Evolutionary conservation across 2,113 vertebrate species (phyloP).

Genomic region (Geococcyx californianus): DNA sequence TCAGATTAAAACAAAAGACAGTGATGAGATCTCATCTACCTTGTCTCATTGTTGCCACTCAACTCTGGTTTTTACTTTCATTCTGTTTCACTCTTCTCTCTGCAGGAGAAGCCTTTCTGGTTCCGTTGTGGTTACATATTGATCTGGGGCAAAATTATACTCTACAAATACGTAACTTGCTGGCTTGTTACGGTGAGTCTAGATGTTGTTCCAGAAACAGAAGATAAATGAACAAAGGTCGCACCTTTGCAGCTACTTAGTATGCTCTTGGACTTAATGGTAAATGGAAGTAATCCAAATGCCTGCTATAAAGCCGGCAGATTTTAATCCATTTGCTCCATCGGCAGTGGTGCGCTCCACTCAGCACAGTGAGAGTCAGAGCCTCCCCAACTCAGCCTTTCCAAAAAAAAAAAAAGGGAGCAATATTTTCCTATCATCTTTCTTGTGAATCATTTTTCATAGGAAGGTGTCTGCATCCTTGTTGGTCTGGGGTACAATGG

Average conservation of each 20-base stretch:
- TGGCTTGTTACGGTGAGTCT: conserved; percentile 95
- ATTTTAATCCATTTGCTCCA: not conserved
- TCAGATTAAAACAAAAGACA: not conserved
- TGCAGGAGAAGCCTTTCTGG: conserved; percentile 89
- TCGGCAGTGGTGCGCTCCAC: not conserved
- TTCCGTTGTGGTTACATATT: conserved; percentile 92
- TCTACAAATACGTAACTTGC: conserved; percentile 97
- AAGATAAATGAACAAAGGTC: not conserved
- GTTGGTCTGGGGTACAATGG: conserved; percentile 90
- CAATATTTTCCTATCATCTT: not conserved
- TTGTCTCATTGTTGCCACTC: not conserved
- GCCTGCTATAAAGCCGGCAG: not conserved
- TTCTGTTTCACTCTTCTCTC: not conserved
- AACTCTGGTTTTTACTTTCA: not conserved
- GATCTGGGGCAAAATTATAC: conserved; percentile 91
- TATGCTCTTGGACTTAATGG: not conserved
- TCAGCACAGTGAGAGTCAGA: not conserved
- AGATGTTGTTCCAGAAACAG: not conserved
- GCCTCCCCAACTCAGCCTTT: not conserved
- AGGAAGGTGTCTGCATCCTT: conserved; percentile 96
- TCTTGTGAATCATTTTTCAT: not conserved
- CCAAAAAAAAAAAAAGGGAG: not conserved
- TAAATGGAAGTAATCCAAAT: not conserved
- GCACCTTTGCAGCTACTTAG: not conserved
- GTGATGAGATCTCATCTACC: not conserved